These are phyloP conservation scores for Dicycla oo DNA, from an alignment of 2,888 invertebrate genomes.

Conservation along the genomic window DNA sequence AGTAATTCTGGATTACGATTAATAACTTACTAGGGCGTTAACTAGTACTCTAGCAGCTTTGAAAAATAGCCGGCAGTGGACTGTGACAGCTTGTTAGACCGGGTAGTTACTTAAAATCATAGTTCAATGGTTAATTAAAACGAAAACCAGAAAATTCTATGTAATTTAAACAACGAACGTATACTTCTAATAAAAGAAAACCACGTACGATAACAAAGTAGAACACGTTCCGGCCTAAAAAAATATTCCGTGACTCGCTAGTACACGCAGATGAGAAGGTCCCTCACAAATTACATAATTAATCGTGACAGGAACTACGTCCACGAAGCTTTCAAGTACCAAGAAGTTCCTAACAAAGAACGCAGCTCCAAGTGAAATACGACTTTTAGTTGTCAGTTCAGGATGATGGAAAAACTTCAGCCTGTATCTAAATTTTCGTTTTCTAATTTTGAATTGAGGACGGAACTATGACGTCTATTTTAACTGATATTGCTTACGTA, in stretches of 20 bases:
- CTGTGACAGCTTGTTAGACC: neutral
- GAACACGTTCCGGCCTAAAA: constrained; percentile 36
- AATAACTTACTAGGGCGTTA: neutral
- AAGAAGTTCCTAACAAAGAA: constrained; percentile 58
- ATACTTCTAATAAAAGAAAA: neutral
- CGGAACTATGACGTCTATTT: neutral
- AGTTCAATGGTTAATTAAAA: constrained; percentile 11
- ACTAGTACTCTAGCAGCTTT: neutral
- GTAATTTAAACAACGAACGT: constrained; percentile 17
- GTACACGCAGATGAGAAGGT: constrained; percentile 43
- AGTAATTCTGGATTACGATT: neutral
- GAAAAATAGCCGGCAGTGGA: too few relatives aligned
- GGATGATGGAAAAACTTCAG: constrained; percentile 37
- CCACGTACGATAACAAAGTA: constrained; percentile 33
- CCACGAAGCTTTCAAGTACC: constrained; percentile 35
- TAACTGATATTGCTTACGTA: constrained; percentile 1
- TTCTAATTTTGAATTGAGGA: constrained; percentile 23
- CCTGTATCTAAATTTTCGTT: constrained; percentile 28
- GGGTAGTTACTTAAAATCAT: neutral
- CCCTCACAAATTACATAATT: constrained; percentile 54
- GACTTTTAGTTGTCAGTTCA: constrained; percentile 55
- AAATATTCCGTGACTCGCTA: constrained; percentile 30
- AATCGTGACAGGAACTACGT: constrained; percentile 45
- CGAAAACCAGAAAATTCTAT: neutral
- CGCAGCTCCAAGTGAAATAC: constrained; percentile 48